A percentile compares a stretch with the other conserved stretches of the same genome.
Evolutionary conservation across 1,140 invertebrate genomes (phyloP).

Genomic region (Hyposmocoma kahamanoa): DNA sequence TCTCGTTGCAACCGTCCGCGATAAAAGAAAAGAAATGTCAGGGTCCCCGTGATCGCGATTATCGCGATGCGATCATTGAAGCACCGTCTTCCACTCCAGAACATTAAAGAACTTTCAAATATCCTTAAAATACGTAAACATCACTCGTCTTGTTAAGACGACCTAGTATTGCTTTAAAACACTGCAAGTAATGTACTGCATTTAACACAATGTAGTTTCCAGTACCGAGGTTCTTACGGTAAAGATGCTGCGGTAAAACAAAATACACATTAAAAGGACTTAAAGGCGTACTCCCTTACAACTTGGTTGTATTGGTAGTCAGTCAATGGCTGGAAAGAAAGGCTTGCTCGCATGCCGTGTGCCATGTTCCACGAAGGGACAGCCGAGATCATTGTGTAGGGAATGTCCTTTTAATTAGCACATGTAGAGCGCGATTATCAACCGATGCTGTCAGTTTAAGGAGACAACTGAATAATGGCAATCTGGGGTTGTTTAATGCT

Average conservation of each 20-base stretch:
- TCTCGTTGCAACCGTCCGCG: slow-evolving; percentile 53
- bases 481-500: not conserved
- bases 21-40: slow-evolving; percentile 69
- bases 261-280: slow-evolving; percentile 52
- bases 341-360: slow-evolving; percentile 27
- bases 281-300: slow-evolving; percentile 40
- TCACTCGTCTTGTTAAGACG: no score
- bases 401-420: slow-evolving; percentile 62
- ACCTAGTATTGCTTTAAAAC: no score
- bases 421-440: slow-evolving; percentile 54
- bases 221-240: not conserved
- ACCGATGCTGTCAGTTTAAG: slow-evolving; percentile 35
- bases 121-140: no score
- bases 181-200: not conserved
- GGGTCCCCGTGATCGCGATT: slow-evolving; percentile 55
- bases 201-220: not conserved
- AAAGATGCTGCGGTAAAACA: slow-evolving; percentile 36
- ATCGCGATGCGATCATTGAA: slow-evolving; percentile 58
- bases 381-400: slow-evolving; percentile 56
- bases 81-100: slow-evolving; percentile 11
- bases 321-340: slow-evolving; percentile 47
- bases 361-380: slow-evolving; percentile 32
- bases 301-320: slow-evolving; percentile 48
- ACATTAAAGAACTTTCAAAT: no score
- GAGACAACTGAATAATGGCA: slow-evolving; percentile 57